Base-by-base conservation (phyloP, 2,797 vertebrate genomes). In the Micropoecilia bifurca region DNA sequence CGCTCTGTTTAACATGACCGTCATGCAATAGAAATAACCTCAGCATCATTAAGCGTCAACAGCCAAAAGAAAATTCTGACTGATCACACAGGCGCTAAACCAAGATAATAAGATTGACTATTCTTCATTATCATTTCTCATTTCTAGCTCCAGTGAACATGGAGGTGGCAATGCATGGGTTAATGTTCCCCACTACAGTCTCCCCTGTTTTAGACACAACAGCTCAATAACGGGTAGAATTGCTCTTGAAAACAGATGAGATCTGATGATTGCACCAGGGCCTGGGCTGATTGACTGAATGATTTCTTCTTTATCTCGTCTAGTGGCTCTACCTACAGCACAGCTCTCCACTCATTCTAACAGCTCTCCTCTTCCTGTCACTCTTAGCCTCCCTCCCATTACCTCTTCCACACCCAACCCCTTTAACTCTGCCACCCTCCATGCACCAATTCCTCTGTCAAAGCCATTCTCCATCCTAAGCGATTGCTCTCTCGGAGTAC, bases 221-320 rank as follows among this genome's bases (percentile, higher is more conserved):
- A 95, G 95, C 94, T 96, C 95, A 95, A 95, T 95, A 95, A 92
- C 93, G 90, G 92, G 89, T 87, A 89, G 92, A 91, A 95, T 93
- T 93, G 94, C 93, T 95, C 94, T 92, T 96, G 94, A 95, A 95
- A 96, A 90, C 93, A 95, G 95, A 96, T 94, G 95, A 96, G 95
- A 94, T 93, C 86, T 93, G 92, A 95, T 95, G 94, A 96, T 95
- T 96, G 95, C 92, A 85, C 80, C 68, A 12, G 69, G 41, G 92
- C 89, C 82, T n/a, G 73, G 87, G 73, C 91, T 95, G 95, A 95
- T 94, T 94, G 95, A 95, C 94, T 96, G 93, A 95, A 95, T 95
- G 95, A 95, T 96, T 95, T 95, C 90, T 92, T 92, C 92, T 96
- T 95, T 94, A 95, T 96, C 95, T 94, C 76, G 81, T 90, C 88